phyloP scores from a whole-genome alignment of 2,113 vertebrate species.

The Rhinopithecus roxellana region DNA sequence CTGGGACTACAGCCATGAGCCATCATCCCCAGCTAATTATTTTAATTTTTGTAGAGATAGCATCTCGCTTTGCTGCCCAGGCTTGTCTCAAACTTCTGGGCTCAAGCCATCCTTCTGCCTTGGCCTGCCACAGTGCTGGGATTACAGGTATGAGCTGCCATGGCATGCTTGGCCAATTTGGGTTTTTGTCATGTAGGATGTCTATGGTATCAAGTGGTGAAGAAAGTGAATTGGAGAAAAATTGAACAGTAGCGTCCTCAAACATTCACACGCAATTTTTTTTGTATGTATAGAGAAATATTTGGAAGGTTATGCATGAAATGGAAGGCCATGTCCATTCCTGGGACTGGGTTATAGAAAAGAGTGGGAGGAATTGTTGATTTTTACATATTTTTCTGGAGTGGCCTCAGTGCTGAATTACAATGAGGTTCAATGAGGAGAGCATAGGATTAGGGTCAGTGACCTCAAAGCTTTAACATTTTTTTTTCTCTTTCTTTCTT shows the following conservation, averaged over 20 bases:
- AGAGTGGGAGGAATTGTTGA: background rate
- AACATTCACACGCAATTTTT: background rate
- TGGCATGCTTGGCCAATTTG: background rate
- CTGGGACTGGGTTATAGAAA: background rate
- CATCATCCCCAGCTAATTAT: too few relatives aligned
- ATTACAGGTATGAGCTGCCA: too few relatives aligned
- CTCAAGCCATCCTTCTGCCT: too few relatives aligned
- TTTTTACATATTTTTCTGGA: background rate
- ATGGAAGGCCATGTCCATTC: background rate
- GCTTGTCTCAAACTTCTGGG: too few relatives aligned
- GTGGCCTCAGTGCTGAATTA: background rate
- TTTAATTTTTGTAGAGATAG: too few relatives aligned
- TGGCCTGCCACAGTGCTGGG: too few relatives aligned
- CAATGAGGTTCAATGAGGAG: accelerated
- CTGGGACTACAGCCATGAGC: too few relatives aligned
- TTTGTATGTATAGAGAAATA: background rate
- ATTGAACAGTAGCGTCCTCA: background rate
- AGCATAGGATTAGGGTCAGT: background rate
- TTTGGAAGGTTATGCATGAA: background rate
- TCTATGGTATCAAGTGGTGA: background rate
- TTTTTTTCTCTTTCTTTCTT: too few relatives aligned
- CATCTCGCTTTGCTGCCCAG: too few relatives aligned
- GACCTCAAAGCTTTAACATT: background rate
- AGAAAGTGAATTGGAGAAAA: background rate
- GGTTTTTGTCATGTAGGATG: background rate